Evolutionary conservation across 1,140 invertebrate genomes (phyloP).

Genomic region (Ostrea edulis): DNA sequence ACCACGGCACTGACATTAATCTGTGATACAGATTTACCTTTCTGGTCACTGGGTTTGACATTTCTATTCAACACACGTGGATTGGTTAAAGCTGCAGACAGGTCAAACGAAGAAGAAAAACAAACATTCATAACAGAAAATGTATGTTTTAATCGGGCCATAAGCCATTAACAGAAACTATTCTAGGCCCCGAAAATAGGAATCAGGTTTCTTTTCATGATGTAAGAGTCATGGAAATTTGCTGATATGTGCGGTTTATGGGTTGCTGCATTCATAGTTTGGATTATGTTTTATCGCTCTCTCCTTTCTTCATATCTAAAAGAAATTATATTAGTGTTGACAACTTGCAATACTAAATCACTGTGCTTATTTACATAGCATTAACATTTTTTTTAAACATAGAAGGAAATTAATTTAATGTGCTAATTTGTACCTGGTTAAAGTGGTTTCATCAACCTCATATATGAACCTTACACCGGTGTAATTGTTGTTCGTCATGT

Average conservation of each 20-base stretch:
- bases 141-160: not conserved
- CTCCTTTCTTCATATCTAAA: not conserved
- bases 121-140: no score
- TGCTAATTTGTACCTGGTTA: slow-evolving; percentile 17
- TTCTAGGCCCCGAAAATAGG: no score
- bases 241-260: not conserved
- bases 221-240: not conserved
- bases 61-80: no score
- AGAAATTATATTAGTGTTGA: not conserved
- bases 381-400: slow-evolving; percentile 15
- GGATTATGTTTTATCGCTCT: not conserved
- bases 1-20: no score
- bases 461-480: not conserved
- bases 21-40: no score
- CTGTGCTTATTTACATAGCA: not conserved
- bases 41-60: no score
- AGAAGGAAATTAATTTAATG: slow-evolving; percentile 20
- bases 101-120: no score
- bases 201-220: no score
- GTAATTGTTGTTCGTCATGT: not conserved
- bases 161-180: not conserved
- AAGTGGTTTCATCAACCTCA: not conserved
- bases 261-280: not conserved
- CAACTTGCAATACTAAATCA: not conserved
- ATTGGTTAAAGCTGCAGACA: no score